Base-by-base conservation (phyloP, 2,888 invertebrate species). In the Mimumesa dahlbomi region DNA sequence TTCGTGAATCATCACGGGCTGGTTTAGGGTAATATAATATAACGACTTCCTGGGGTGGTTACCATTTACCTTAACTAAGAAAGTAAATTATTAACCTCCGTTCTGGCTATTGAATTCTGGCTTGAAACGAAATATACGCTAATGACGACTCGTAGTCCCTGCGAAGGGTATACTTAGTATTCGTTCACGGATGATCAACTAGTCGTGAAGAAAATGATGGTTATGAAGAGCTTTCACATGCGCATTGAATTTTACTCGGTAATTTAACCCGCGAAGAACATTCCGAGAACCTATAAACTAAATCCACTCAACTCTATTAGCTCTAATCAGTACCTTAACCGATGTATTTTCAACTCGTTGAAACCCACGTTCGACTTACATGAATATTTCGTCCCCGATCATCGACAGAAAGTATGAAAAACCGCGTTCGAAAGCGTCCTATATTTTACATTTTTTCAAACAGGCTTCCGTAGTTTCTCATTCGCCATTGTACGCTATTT, bases 221-320 rank as follows among this genome's bases (percentile, higher is more conserved):
- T 21, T 52, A 48, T 45, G 38, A 46, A 18, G 29, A 43, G 13
- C 50, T 11, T 40, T 52, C 34, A 31, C 52, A 29, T 40, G 38
- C 40, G 42, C 40, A 31, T 43, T 54, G 54, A 40, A 54, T 54
- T 54, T 54, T 40, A 54, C 54, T 34, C 43, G 54, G 43, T 14
- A 42, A 31, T 31, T 43, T 43, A 11, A 42, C 22, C 31, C 9
- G 45, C 19, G 65, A 22, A 11, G 38, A 65, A 45, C 54, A 43
- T 66, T 69, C 65, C 45, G 16, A 11, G 66, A 56, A 56, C 54
- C 38, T 36, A 42, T 61, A 66, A 70, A 70, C 34, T 16, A n/a
- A 43, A 42, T 21, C 58, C 4, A 31, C 49, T 31, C 40, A 29
- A 49, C 21, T 58, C 49, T 29, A 58, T 58, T 58, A 58, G 29